Percentiles rank a stretch among this genome's conserved stretches.
Conservation (phyloP, 1,140 invertebrate genomes). For the Limonius californicus region DNA sequence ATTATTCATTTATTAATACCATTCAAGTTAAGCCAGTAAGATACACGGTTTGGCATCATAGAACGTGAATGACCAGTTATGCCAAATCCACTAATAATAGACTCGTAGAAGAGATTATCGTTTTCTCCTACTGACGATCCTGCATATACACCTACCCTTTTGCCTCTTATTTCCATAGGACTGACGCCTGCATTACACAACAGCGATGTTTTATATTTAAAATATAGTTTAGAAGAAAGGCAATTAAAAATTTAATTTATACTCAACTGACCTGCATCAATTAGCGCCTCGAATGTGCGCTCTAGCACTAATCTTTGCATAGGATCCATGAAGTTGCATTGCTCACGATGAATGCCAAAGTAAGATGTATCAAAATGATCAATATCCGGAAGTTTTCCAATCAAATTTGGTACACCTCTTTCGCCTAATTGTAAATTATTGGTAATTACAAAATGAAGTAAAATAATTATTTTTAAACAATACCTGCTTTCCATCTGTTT, state of each 20-base stretch:
- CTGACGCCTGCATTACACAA: constrained; percentile 60
- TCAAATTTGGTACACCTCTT: constrained; percentile 36
- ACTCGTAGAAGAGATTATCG: constrained; percentile 45
- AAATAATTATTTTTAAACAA: neutral
- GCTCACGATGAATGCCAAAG: constrained; percentile 49
- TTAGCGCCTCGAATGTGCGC: constrained; percentile 48
- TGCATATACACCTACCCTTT: constrained; percentile 65
- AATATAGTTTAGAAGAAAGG: too few relatives aligned
- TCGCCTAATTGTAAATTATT: constrained; percentile 28
- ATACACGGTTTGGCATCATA: constrained; percentile 66
- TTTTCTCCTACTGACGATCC: constrained; percentile 64
- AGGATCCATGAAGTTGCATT: constrained; percentile 47
- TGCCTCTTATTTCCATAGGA: constrained; percentile 57
- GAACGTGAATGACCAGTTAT: constrained; percentile 62
- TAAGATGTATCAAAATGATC: constrained; percentile 48
- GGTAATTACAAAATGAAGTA: neutral
- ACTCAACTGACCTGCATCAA: constrained; percentile 51
- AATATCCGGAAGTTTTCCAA: constrained; percentile 32
- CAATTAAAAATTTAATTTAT: too few relatives aligned
- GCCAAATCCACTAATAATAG: constrained; percentile 53
- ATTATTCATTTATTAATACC: constrained; percentile 40
- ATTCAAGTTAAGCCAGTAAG: constrained; percentile 62
- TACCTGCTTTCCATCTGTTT: constrained; percentile 35
- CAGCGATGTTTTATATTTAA: too few relatives aligned
- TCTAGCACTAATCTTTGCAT: constrained; percentile 48